Evolutionary conservation across 2,113 vertebrate species (phyloP).

Genomic region (Propithecus coquereli): DNA sequence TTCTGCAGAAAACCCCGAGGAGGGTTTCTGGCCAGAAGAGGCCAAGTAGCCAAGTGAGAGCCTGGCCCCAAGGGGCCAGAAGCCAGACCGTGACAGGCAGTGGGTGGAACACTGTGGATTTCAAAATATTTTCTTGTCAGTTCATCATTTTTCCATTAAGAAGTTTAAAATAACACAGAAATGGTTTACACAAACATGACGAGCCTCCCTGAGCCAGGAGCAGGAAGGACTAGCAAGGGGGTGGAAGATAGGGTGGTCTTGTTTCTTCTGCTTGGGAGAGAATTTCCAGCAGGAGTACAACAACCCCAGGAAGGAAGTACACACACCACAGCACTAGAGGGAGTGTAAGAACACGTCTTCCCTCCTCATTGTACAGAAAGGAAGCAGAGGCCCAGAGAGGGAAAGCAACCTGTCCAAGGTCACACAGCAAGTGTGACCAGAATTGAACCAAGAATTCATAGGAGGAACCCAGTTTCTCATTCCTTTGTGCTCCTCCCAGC

Average conservation of each 20-base stretch:
- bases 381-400: neutral
- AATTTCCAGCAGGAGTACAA: neutral
- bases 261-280: neutral
- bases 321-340: no score
- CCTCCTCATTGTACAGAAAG: neutral
- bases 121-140: slow-evolving; percentile 30
- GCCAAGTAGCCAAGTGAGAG: neutral
- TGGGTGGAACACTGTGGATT: neutral
- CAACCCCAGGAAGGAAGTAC: neutral
- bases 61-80: neutral
- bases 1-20: neutral
- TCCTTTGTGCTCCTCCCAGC: neutral
- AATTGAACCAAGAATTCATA: neutral
- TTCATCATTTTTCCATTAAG: slow-evolving; percentile 37
- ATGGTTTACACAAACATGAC: neutral
- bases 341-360: rapidly evolving
- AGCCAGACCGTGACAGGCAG: neutral
- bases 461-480: neutral
- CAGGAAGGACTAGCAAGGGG: neutral
- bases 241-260: neutral
- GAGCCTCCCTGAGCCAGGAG: neutral
- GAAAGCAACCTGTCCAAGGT: neutral
- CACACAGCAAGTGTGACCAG: neutral
- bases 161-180: slow-evolving; percentile 35
- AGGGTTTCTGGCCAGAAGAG: neutral